Base-by-base conservation (phyloP, 2,888 invertebrate species). In the Lasioglossum marginatum region DNA sequence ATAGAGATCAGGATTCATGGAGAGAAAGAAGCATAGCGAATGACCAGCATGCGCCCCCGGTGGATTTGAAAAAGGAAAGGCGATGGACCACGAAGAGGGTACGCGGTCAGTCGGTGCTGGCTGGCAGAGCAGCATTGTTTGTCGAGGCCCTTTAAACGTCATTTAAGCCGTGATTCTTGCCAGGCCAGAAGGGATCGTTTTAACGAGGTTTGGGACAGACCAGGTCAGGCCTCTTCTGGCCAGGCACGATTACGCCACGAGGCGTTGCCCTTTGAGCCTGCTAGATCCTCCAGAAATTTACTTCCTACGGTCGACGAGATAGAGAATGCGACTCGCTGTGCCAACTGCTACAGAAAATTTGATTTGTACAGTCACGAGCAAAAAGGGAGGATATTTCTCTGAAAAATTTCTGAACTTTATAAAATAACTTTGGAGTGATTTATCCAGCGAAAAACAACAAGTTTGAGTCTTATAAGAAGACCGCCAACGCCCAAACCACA, bases 101-200 rank as follows among this genome's bases (percentile, higher is more conserved):
- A 34, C 60, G 63, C 75, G 82, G 83, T 81, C 84, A 81, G 77
- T 82, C 70, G 72, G 70, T 78, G 70, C 83, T 83, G 79, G 4
- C 75, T 80, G 78, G 81, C 75, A 68, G 72, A 34, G n/a, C 31
- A 79, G 87, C 84, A 88, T 91, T 91, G 89, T 91, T 91, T 88
- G 90, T 77, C 82, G 77, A 82, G 89, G 91, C 82, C 88, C 88
- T 92, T 92, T 91, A 90, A 92, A 92, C 89, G 88, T 90, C 92
- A 86, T 92, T 92, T 92, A 92, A 92, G 92, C 88, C 91, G 89
- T 92, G 92, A 92, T 92, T 92, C 81, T 79, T 85, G 87, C 79
- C 89, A 85, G 83, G 81, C 90, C 90, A 83, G 89, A 89, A 92
- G 91, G 90, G 91, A 92, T 92, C 92, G 87, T 90, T 91, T 88